Conservation (phyloP, 2,113 vertebrate species). For the Beaufortia kweichowensis region DNA sequence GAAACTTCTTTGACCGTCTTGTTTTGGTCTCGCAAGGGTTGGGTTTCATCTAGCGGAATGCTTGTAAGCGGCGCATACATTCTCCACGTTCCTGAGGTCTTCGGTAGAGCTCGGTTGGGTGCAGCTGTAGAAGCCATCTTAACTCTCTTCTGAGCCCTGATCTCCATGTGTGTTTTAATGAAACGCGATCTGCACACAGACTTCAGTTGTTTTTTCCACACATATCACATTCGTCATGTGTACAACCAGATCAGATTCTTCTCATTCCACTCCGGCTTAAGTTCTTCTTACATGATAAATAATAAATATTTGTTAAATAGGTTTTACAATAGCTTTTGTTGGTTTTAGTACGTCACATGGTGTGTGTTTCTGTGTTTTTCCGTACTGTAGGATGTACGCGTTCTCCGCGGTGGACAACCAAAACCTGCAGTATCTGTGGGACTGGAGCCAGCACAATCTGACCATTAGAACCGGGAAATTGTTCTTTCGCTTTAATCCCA, state of each 20-base stretch:
- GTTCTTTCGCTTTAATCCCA: constrained; percentile 93
- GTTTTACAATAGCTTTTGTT: not conserved
- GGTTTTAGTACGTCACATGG: not conserved
- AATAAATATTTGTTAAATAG: not conserved
- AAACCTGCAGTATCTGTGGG: constrained; percentile 93
- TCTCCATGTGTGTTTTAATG: constrained; percentile 10
- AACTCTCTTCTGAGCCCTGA: constrained; percentile 45
- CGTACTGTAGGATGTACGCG: constrained; percentile 81
- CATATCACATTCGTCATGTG: constrained; percentile 4
- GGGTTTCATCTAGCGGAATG: constrained; percentile 72
- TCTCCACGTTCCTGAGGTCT: constrained; percentile 62
- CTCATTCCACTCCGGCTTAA: not conserved
- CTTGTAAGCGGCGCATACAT: constrained; percentile 64
- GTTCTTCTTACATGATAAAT: not conserved
- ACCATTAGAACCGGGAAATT: constrained; percentile 90
- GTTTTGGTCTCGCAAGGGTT: constrained; percentile 68
- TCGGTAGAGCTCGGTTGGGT: constrained; percentile 44
- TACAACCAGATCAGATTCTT: not conserved
- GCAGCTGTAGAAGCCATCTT: constrained; percentile 42
- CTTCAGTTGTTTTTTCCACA: constrained; percentile 17
- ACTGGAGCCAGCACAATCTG: constrained; percentile 95
- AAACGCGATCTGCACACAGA: constrained; percentile 28
- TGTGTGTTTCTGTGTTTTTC: constrained; percentile 26
- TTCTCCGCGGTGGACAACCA: constrained; percentile 95
- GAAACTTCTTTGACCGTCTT: constrained; percentile 69